Conservation (phyloP, 2,888 invertebrate genomes). For the Drosophila mettleri region DNA sequence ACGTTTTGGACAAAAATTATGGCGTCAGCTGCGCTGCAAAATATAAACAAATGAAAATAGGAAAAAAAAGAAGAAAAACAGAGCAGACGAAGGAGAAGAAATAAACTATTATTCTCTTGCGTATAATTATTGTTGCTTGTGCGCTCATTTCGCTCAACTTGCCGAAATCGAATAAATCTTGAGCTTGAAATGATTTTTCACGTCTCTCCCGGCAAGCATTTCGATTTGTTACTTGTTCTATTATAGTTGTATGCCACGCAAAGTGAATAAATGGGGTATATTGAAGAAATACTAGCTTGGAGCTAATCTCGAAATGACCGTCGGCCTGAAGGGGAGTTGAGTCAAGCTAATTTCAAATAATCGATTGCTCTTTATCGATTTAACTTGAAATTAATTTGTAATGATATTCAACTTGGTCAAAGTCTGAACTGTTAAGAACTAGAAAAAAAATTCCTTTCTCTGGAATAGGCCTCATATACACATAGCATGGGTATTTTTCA, state of each 20-base stretch:
- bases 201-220: constrained; percentile 35
- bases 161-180: constrained; percentile 66
- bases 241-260: background rate
- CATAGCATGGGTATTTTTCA: background rate
- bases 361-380: background rate
- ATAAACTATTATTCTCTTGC: constrained; percentile 37
- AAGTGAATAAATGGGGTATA: background rate
- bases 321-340: background rate
- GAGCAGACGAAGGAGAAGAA: background rate
- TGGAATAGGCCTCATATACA: background rate
- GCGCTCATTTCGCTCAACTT: constrained; percentile 41
- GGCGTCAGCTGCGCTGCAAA: constrained; percentile 60
- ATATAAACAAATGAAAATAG: constrained; percentile 54
- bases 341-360: background rate
- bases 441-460: no score
- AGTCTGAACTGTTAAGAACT: no score
- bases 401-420: no score
- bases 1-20: constrained; percentile 58
- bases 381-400: no score
- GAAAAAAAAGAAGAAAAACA: background rate
- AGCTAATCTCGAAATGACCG: background rate
- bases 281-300: fast-evolving
- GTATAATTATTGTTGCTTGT: constrained; percentile 30
- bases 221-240: background rate
- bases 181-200: constrained; percentile 60